Evolutionary conservation across 2,797 vertebrate species (phyloP).

Genomic region (Kryptolebias ocellatus): DNA sequence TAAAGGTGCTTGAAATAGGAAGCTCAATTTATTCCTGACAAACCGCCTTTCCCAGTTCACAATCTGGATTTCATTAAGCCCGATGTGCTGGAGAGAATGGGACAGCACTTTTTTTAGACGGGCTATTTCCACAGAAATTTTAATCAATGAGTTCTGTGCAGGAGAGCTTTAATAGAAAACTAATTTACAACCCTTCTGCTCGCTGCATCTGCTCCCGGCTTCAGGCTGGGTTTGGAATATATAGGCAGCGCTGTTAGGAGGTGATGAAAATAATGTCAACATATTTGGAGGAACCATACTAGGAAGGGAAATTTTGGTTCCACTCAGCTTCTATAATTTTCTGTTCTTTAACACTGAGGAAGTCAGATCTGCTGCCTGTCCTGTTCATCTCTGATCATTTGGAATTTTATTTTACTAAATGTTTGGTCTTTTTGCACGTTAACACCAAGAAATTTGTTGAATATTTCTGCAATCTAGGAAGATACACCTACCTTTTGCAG

Average conservation of each 20-base stretch:
- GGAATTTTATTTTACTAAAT: too few relatives aligned
- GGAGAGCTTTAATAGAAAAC: slow-evolving; percentile 73
- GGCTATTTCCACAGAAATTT: slow-evolving; percentile 68
- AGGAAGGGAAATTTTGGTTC: background rate
- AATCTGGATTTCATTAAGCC: slow-evolving; percentile 70
- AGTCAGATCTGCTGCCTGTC: too few relatives aligned
- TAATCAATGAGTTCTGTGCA: slow-evolving; percentile 71
- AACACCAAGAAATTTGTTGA: too few relatives aligned
- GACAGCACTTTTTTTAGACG: slow-evolving; percentile 59
- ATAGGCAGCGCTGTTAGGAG: slow-evolving; percentile 6
- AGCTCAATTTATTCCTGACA: slow-evolving; percentile 62
- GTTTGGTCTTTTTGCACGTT: too few relatives aligned
- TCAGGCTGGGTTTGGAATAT: slow-evolving; percentile 7
- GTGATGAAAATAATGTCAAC: slow-evolving; percentile 1
- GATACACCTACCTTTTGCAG: too few relatives aligned
- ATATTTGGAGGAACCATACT: slow-evolving; percentile 10
- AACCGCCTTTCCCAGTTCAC: slow-evolving; percentile 59
- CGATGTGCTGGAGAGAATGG: slow-evolving; percentile 41
- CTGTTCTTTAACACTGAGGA: too few relatives aligned
- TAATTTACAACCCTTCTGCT: slow-evolving; percentile 69
- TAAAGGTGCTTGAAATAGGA: slow-evolving; percentile 54
- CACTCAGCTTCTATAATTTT: background rate
- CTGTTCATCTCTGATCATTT: too few relatives aligned
- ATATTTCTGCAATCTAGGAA: too few relatives aligned
- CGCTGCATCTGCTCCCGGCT: slow-evolving; percentile 57